These are phyloP conservation scores for Urocolius indicus DNA, from an alignment of 2,113 vertebrate species.

Conservation along the genomic window DNA sequence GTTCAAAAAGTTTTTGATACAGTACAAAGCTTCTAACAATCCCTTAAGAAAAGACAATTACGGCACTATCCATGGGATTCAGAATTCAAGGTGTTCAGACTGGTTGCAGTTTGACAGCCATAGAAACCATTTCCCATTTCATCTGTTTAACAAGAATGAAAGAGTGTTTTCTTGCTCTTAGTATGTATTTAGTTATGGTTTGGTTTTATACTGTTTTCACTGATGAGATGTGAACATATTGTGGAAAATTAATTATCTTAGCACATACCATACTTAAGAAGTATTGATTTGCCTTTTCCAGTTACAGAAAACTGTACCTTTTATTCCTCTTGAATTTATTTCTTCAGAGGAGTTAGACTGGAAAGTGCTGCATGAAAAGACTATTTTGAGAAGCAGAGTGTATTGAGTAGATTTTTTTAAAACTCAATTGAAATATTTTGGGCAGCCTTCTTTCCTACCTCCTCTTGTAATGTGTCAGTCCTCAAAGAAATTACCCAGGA, in stretches of 20 bases:
- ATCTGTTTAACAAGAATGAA: constrained; percentile 56
- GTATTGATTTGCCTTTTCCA: constrained; percentile 64
- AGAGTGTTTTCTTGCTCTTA: constrained; percentile 26
- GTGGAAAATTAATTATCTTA: constrained; percentile 74
- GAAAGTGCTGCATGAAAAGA: constrained; percentile 21
- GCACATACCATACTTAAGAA: constrained; percentile 40
- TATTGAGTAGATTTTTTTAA: not conserved
- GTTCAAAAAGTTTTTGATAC: constrained; percentile 36
- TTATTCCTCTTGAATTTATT: constrained; percentile 55
- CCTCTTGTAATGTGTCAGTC: not conserved
- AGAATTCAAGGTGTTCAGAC: constrained; percentile 40
- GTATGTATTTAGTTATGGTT: constrained; percentile 47
- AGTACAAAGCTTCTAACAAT: constrained; percentile 38
- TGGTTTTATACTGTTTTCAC: constrained; percentile 49
- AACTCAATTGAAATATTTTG: not conserved
- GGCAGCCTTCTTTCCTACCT: not conserved
- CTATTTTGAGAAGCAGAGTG: not conserved
- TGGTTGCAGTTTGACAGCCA: constrained; percentile 39
- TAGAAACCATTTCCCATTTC: constrained; percentile 56
- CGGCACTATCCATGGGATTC: not conserved
- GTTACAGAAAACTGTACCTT: constrained; percentile 42
- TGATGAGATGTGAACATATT: constrained; percentile 50
- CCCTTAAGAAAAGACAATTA: constrained; percentile 60
- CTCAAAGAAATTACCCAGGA: not conserved
- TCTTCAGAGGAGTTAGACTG: constrained; percentile 21